phyloP scores from a whole-genome alignment of 2,888 invertebrate species.

The Acanthosepion esculentum region DNA sequence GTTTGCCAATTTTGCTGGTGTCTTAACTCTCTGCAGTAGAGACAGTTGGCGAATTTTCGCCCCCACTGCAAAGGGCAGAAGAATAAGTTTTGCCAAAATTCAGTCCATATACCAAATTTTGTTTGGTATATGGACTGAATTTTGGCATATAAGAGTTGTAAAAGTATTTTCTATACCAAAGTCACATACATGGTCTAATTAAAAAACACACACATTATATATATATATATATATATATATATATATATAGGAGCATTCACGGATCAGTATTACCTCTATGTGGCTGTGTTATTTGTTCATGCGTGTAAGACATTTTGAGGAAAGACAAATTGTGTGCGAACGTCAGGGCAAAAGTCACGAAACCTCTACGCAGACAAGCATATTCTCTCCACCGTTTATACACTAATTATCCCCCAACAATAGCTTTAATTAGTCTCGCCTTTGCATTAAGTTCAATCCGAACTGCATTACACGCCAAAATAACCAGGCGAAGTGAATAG shows the following conservation, averaged over 20 bases:
- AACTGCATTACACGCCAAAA: not conserved
- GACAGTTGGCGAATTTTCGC: no score
- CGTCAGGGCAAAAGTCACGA: not conserved
- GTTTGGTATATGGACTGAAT: no score
- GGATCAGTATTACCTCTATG: not conserved
- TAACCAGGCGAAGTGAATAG: not conserved
- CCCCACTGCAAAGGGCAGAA: no score
- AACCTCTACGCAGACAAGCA: not conserved
- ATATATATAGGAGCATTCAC: not conserved
- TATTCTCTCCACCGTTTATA: not conserved
- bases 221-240: no score
- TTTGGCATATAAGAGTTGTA: no score
- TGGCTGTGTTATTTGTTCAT: not conserved
- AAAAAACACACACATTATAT: no score
- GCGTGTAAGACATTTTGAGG: not conserved
- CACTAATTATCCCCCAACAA: not conserved
- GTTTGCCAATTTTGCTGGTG: no score
- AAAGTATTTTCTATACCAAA: no score
- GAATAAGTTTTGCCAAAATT: no score
- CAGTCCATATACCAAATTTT: no score
- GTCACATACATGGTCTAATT: no score
- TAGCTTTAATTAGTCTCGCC: constrained; percentile 8
- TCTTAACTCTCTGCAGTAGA: no score
- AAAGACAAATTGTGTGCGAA: not conserved
- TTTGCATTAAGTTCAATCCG: not conserved